phyloP scores from a whole-genome alignment of 1,140 invertebrate genomes.

The Probaryconus sp. region DNA sequence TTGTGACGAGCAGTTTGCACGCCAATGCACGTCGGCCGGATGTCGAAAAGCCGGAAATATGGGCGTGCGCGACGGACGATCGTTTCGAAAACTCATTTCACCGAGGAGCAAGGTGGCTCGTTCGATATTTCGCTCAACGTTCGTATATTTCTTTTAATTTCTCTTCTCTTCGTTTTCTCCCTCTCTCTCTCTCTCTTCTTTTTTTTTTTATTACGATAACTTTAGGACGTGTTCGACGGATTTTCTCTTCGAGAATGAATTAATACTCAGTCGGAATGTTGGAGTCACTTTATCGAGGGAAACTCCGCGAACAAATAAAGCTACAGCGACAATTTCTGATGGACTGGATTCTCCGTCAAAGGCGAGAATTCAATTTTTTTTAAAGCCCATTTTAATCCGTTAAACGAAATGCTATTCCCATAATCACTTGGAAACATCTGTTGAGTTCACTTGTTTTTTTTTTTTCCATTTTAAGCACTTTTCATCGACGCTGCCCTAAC shows the following conservation, averaged over 20 bases:
- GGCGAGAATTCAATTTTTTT: slow-evolving; percentile 35
- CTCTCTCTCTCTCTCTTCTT: too few species aligned
- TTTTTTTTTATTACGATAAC: slow-evolving; percentile 22
- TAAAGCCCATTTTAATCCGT: slow-evolving; percentile 45
- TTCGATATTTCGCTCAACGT: slow-evolving; percentile 44
- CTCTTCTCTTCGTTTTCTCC: neutral
- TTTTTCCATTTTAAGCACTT: slow-evolving; percentile 11
- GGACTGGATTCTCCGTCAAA: slow-evolving; percentile 33
- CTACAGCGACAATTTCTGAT: slow-evolving; percentile 44
- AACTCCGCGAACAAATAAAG: slow-evolving; percentile 20
- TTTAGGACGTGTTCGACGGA: slow-evolving; percentile 2
- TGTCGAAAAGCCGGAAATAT: slow-evolving; percentile 49
- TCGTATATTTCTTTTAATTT: slow-evolving; percentile 28
- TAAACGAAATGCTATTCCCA: slow-evolving; percentile 43
- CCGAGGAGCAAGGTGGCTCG: slow-evolving; percentile 7
- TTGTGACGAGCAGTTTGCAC: slow-evolving; percentile 57
- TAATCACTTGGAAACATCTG: slow-evolving; percentile 39
- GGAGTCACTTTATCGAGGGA: slow-evolving; percentile 5
- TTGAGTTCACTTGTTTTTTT: slow-evolving; percentile 23
- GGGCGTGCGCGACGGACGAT: slow-evolving; percentile 17
- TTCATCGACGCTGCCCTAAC: slow-evolving; percentile 34
- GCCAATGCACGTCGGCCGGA: slow-evolving; percentile 52
- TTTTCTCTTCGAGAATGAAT: slow-evolving; percentile 23
- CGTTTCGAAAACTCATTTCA: slow-evolving; percentile 54
- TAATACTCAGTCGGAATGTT: slow-evolving; percentile 36